Evolutionary conservation across 2,797 vertebrate genomes (phyloP).

Genomic region (Ibycter americanus): DNA sequence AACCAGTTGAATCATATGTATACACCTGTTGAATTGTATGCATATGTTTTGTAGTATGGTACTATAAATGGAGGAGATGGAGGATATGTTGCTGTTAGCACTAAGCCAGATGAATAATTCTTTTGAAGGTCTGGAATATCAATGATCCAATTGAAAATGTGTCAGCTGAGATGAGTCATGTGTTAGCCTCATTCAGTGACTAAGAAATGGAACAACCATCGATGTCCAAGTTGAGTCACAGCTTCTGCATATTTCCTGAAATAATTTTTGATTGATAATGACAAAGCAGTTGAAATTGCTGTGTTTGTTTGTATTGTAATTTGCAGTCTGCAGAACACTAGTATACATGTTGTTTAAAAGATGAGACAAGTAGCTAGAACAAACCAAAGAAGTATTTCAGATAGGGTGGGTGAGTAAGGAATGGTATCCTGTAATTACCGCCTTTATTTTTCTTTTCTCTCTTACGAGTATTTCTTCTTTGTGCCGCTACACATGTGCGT

Average conservation of each 20-base stretch:
- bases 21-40: neutral
- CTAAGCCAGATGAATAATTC: conserved; percentile 31
- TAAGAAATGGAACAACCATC: conserved; percentile 13
- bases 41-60: neutral
- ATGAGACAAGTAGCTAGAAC: neutral
- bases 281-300: neutral
- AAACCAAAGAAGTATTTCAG: neutral
- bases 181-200: conserved; percentile 34
- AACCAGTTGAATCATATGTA: neutral
- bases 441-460: neutral
- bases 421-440: neutral
- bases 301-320: neutral
- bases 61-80: neutral
- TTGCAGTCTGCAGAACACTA: neutral
- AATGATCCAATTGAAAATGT: conserved; percentile 43
- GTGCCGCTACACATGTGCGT: neutral
- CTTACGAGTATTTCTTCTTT: neutral
- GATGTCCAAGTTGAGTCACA: conserved; percentile 60
- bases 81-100: neutral
- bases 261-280: conserved; percentile 38
- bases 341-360: neutral
- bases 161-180: conserved; percentile 55
- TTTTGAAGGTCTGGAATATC: conserved; percentile 49
- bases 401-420: neutral
- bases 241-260: conserved; percentile 24